These are phyloP conservation scores for Otis tarda DNA, from an alignment of 2,113 vertebrate species.

Conservation along the genomic window DNA sequence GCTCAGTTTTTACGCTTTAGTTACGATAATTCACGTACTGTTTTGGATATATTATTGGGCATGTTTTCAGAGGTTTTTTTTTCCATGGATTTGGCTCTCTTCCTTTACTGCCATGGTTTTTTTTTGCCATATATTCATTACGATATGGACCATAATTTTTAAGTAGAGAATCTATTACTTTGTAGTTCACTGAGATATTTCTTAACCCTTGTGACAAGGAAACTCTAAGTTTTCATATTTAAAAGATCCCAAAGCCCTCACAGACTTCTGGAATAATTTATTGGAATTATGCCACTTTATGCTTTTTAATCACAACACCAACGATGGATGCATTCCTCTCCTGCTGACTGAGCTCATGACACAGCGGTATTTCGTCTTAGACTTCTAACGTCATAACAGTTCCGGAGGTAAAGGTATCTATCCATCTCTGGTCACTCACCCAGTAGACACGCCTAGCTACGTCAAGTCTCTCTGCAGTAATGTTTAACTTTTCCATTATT, in stretches of 20 bases:
- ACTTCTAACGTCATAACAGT: neutral
- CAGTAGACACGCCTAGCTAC: neutral
- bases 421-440: neutral
- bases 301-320: neutral
- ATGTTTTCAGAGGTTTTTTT: neutral
- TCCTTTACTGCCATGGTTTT: neutral
- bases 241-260: neutral
- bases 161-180: conserved; percentile 1
- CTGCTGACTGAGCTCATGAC: neutral
- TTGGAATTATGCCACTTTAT: neutral
- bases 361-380: neutral
- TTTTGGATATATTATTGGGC: neutral
- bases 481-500: neutral
- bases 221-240: neutral
- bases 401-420: neutral
- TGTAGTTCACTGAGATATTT: neutral
- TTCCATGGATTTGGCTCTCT: neutral
- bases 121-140: neutral
- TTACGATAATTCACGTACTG: neutral
- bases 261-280: neutral
- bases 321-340: neutral
- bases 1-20: neutral
- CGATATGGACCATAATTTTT: neutral
- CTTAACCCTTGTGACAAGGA: neutral
- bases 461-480: neutral